Evolutionary conservation across 2,888 invertebrate species (phyloP).

Genomic region (Amphipyra tragopoginis): DNA sequence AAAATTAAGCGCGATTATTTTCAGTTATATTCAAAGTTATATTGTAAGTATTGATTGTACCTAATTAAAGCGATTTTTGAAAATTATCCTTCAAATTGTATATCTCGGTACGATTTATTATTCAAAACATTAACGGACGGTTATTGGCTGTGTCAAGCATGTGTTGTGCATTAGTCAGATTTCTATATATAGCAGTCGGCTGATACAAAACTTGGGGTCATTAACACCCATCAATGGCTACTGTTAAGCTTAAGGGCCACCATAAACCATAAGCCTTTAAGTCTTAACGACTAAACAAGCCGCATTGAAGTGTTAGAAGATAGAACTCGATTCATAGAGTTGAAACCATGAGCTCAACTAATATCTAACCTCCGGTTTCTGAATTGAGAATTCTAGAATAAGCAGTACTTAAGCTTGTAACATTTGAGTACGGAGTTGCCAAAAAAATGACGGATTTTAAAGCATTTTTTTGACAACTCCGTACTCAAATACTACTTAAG

Average conservation of each 20-base stretch:
- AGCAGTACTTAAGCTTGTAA: too few relatives aligned
- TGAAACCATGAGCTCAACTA: too few relatives aligned
- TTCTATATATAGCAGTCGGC: conserved; percentile 78
- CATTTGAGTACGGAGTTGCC: too few relatives aligned
- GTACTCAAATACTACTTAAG: too few relatives aligned
- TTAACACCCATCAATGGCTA: conserved; percentile 71
- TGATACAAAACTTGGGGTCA: conserved; percentile 78
- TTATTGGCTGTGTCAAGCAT: conserved; percentile 77
- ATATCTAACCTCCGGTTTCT: too few relatives aligned
- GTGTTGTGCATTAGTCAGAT: conserved; percentile 79
- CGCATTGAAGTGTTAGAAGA: not conserved
- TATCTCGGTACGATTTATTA: conserved; percentile 56
- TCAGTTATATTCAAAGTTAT: too few relatives aligned
- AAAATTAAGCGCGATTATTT: too few relatives aligned
- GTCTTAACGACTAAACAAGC: conserved; percentile 4
- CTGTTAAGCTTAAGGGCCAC: conserved; percentile 59
- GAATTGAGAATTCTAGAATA: too few relatives aligned
- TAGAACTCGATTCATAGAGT: not conserved
- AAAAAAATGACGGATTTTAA: too few relatives aligned
- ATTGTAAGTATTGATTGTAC: too few relatives aligned
- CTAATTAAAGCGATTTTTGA: not conserved
- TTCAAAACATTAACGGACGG: conserved; percentile 63
- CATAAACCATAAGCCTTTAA: conserved; percentile 43
- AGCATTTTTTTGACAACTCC: too few relatives aligned
- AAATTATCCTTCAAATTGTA: not conserved